A percentile compares a stretch with the other conserved stretches of the same genome.
Conservation (phyloP, 2,797 vertebrate species). For the Hapalemur alaotrensis region DNA sequence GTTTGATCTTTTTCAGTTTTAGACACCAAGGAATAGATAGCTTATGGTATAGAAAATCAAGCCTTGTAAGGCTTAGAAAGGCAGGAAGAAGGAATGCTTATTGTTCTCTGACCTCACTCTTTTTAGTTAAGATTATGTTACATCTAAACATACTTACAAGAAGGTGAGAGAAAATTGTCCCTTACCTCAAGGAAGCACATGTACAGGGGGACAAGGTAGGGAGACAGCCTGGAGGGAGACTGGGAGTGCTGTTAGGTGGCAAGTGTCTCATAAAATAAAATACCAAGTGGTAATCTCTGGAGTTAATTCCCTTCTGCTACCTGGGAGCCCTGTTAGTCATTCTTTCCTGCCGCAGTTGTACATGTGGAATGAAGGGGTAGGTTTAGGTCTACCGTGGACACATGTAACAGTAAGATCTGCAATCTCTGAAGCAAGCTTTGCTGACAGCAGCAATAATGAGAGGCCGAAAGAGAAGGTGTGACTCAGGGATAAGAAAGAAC, state of each 20-base stretch:
- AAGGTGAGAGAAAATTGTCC: neutral
- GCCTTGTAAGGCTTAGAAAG: neutral
- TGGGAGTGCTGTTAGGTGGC: neutral
- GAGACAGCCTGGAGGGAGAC: neutral
- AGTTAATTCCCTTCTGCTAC: neutral
- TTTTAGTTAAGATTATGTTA: neutral
- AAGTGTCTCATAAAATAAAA: neutral
- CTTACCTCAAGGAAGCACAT: neutral
- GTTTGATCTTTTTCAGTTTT: neutral
- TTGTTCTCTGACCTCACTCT: neutral
- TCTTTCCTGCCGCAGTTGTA: neutral
- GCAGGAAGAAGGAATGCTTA: neutral
- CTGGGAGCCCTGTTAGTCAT: neutral
- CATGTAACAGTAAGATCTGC: neutral
- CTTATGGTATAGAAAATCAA: neutral
- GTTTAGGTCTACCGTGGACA: neutral
- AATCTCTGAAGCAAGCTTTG: neutral
- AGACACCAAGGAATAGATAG: neutral
- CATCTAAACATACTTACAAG: neutral
- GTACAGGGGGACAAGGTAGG: neutral
- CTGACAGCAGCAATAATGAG: neutral
- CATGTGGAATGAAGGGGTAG: neutral
- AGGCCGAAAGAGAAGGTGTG: neutral
- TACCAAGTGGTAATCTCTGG: neutral
- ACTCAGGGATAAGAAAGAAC: neutral